Percentiles rank a stretch among this genome's conserved stretches.
Conservation (phyloP, 2,113 vertebrate genomes). For the Syngnathoides biaculeatus region DNA sequence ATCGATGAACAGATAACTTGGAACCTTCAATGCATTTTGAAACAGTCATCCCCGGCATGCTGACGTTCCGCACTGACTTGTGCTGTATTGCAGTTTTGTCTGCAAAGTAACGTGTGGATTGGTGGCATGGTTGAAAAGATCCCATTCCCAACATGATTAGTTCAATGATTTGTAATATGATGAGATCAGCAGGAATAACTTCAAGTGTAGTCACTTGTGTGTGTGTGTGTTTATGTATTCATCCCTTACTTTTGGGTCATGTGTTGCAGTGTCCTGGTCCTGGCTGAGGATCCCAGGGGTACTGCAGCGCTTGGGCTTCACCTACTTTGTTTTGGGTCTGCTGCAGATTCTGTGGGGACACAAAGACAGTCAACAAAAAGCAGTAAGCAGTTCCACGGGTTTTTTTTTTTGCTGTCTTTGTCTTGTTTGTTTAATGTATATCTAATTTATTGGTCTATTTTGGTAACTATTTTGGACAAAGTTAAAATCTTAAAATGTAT, state of each 20-base stretch:
- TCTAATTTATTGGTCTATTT: not conserved
- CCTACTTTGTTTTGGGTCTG: slow-evolving; percentile 76
- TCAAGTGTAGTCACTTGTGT: slow-evolving; percentile 2
- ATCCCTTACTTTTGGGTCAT: slow-evolving; percentile 17
- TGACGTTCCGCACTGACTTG: slow-evolving; percentile 20
- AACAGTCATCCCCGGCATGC: slow-evolving; percentile 27
- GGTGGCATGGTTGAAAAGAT: slow-evolving; percentile 13
- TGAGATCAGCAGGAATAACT: slow-evolving; percentile 25
- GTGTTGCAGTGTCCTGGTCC: slow-evolving; percentile 75
- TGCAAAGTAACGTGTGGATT: slow-evolving; percentile 5
- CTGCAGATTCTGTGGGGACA: slow-evolving; percentile 73
- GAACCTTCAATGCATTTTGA: slow-evolving; percentile 53
- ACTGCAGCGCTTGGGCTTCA: slow-evolving; percentile 77
- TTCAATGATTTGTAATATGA: slow-evolving; percentile 27
- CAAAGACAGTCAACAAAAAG: slow-evolving; percentile 53
- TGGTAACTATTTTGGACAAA: not conserved
- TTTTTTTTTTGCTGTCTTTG: not conserved
- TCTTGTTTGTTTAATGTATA: too few species aligned
- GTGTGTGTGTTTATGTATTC: not conserved
- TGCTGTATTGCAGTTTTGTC: slow-evolving; percentile 22
- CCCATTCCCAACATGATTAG: slow-evolving; percentile 9
- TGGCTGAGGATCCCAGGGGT: slow-evolving; percentile 81
- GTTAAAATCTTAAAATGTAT: too few species aligned
- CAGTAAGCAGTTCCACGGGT: slow-evolving; percentile 54
- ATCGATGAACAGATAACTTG: slow-evolving; percentile 54